Evolutionary conservation across 1,140 invertebrate species (phyloP), one percentile per base, ranked within the genome.

Genomic region (Bombus waltoni): DNA sequence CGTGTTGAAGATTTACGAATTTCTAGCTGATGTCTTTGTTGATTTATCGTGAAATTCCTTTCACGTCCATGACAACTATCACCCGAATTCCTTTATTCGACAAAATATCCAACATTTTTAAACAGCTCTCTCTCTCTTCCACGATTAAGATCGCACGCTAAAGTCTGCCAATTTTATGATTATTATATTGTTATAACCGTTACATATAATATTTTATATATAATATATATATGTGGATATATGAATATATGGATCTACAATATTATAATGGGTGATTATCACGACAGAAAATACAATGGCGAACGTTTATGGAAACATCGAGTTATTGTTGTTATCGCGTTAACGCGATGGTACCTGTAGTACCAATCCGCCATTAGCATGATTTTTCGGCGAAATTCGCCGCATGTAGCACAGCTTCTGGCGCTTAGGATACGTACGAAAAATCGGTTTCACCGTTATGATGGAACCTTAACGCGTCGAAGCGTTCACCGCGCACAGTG

Each of bases 271-370:
- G 18, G 8, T 22, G 47, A 53, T 22, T 53, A 8, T 53, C 22
- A 53, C 6, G 47, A 53, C 22, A 22, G 18, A 53, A 53, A 22
- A 53, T 53, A 53, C 1, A 22, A 22, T 5, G 47, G 18, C 22
- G 18, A 53, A 53, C 5, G 47, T 74, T 40, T 32, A 40, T 75
- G 53, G 73, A 78, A 88, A 87, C 62, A 71, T 77, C 79, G 78
- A 57, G 13, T 81, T 78, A 87, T 87, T 84, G 81, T 87, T 88
- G 47, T 88, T 87, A 87, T 88, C 71, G 38, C 10, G 5, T 75
- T 57, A 71, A 83, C 84, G 68, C 62, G 76, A n/a, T 53, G 10
- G 9, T 53, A 57, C 10, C 22, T 42, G 76, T 6, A 22, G 5
- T 53, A 53, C 1, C 47, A 53, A n/a, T 59, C 42, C 44, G 62